Evolutionary conservation across 2,797 vertebrate species (phyloP), one percentile per base, ranked within the genome.

Genomic region (Forpus xanthops): DNA sequence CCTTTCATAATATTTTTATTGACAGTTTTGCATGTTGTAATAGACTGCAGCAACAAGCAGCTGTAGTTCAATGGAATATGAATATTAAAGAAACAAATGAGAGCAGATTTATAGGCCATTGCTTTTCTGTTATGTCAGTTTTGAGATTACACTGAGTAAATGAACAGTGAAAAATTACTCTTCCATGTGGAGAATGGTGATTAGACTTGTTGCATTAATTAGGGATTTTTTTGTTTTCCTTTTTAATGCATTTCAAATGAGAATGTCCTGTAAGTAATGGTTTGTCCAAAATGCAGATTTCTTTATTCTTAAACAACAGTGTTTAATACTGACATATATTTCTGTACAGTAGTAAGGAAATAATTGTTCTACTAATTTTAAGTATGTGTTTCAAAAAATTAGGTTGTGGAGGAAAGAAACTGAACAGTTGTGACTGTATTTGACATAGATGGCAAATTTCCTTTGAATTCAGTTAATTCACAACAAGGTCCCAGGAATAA

Each of bases 161-260:
- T 98, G 98, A 98, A 98, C 97, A 98, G 98, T 98, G 98, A 98
- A 98, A 98, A 98, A 98, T 98, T 97, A 98, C 97, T 98, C 98
- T 98, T 98, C 98, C 98, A 98, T 98, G 98, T 98, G 98, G 97
- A 97, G 97, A 97, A 97, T 97, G 97, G 98, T 98, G 98, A 99
- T 98, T 99, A 98, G 98, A 97, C 98, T 97, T 98, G 97, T 98
- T 98, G 98, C 97, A 98, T 98, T 98, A 98, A 99, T 98, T 98
- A 98, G 98, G 97, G 97, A 96, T 97, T 98, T 98, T 98, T 98
- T 97, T 98, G 98, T 98, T 98, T 98, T 97, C 94, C 95, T 97
- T 97, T 98, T 96, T 98, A 98, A 97, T 98, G 96, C 97, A 98
- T 98, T 98, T 98, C 94, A 98, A 98, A 98, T 98, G 97, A 98